Evolutionary conservation across 1,140 invertebrate genomes (phyloP).

Genomic region (Octopus bimaculoides): DNA sequence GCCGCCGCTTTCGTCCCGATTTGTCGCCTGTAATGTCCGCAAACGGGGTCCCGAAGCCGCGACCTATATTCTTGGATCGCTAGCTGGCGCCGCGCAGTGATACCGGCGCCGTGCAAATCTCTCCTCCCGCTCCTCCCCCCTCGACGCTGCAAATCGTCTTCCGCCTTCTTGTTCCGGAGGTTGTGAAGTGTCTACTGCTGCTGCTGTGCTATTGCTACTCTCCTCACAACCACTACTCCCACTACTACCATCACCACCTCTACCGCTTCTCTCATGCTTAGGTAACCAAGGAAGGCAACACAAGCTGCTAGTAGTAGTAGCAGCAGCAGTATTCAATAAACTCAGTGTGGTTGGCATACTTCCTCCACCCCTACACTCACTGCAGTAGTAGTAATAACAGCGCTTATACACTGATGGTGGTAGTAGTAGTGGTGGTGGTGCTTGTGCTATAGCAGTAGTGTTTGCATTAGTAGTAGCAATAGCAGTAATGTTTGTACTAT

Average conservation of each 20-base stretch:
- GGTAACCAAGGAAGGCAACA: constrained; percentile 2
- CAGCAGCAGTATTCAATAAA: not conserved
- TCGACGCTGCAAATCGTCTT: not conserved
- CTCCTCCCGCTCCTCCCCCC: not conserved
- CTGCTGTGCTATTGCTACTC: not conserved
- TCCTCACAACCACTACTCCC: not conserved
- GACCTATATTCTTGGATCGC: not conserved
- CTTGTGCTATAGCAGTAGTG: no score
- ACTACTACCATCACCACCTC: not conserved
- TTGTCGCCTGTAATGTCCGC: not conserved
- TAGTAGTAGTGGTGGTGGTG: no score
- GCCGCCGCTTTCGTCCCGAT: not conserved
- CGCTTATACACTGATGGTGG: no score
- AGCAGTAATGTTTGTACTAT: no score
- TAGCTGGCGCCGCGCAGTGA: not conserved
- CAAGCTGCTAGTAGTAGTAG: not conserved
- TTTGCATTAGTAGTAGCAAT: no score
- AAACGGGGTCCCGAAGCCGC: not conserved
- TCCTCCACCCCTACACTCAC: no score
- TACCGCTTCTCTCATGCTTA: not conserved
- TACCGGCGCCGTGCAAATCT: not conserved
- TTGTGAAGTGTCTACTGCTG: not conserved
- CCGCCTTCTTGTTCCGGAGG: not conserved
- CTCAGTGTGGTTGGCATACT: not conserved
- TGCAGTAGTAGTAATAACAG: no score